Evolutionary conservation across 2,888 invertebrate genomes (phyloP), one percentile per base, ranked within the genome.

Genomic region (Microdon myrmicae): DNA sequence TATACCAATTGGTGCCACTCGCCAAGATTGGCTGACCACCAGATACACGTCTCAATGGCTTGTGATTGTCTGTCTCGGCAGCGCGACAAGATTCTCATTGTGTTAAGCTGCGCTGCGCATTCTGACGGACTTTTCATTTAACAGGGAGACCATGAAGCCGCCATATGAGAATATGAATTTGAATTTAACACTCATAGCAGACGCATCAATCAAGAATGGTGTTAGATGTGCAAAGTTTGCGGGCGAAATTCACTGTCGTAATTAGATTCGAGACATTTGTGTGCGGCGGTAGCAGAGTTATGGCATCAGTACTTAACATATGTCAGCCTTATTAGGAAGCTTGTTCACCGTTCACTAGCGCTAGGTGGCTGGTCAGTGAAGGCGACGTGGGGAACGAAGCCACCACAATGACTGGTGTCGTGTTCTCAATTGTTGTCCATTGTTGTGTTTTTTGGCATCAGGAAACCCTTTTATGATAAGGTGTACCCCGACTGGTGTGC

Each of bases 241-340:
- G 45, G 43, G 48, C 47, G 59, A 71, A 72, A 71, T 67, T 49
- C 48, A 39, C 54, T 59, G 48, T 68, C 55, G 53, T 29, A 70
- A 71, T 71, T 71, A 77, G 74, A 73, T 73, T 72, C 72, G 73
- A 73, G 68, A 68, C 71, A 75, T 75, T 76, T 77, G 71, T 74
- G 75, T 74, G 71, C 72, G 72, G 70, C 71, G 68, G 69, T 74
- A 73, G 72, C 72, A 71, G 72, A 73, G 75, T 76, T 76, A 78
- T 75, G 71, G 77, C 75, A 75, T 74, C 75, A 73, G 75, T 72
- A 76, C 72, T 74, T 76, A 77, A 76, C 78, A 78, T 78, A 75
- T 78, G 78, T 75, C 73, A 74, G 73, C 78, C 78, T 78, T 78
- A 78, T 78, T 78, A 77, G 78, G 78, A 77, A 78, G 76, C 74